Evolutionary conservation across 2,888 invertebrate genomes (phyloP).

Genomic region (Pedicia rivosa): DNA sequence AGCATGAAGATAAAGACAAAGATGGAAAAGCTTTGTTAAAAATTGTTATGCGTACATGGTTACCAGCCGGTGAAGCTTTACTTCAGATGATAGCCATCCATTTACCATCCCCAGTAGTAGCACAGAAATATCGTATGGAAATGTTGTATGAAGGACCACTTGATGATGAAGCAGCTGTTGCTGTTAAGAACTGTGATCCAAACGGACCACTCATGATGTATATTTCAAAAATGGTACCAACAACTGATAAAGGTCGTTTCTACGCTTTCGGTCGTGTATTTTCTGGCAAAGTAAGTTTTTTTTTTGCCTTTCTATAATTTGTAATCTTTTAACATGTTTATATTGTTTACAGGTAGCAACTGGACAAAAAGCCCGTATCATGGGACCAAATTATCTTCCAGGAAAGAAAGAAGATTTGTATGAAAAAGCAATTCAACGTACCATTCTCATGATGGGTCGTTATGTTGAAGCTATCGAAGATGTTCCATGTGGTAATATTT

Average conservation of each 20-base stretch:
- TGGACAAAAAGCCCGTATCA: slow-evolving; percentile 90
- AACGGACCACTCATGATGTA: slow-evolving; percentile 99
- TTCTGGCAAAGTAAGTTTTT: slow-evolving; percentile 58
- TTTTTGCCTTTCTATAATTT: slow-evolving; percentile 14
- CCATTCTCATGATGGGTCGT: slow-evolving; percentile 99
- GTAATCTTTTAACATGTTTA: slow-evolving; percentile 14
- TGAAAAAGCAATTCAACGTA: slow-evolving; percentile 98
- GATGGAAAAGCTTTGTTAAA: slow-evolving; percentile 93
- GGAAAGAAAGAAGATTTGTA: slow-evolving; percentile 99
- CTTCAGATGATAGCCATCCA: slow-evolving; percentile 99
- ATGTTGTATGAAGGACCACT: slow-evolving; percentile 98
- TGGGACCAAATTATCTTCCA: slow-evolving; percentile 96
- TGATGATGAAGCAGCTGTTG: slow-evolving; percentile 88
- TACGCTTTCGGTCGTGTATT: slow-evolving; percentile 99
- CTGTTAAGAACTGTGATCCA: slow-evolving; percentile 87
- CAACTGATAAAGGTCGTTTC: slow-evolving; percentile 98
- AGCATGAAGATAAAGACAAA: slow-evolving; percentile 90
- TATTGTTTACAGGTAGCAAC: slow-evolving; percentile 37
- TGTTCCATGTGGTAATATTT: slow-evolving; percentile 98
- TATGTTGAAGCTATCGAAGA: slow-evolving; percentile 99
- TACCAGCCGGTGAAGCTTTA: slow-evolving; percentile 97
- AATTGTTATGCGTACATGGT: slow-evolving; percentile 97
- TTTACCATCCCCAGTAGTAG: slow-evolving; percentile 95
- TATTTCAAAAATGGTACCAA: slow-evolving; percentile 99
- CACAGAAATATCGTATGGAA: slow-evolving; percentile 99